Evolutionary conservation across 2,888 invertebrate genomes (phyloP), one percentile per base, ranked within the genome.

Genomic region (Apodemia zela): DNA sequence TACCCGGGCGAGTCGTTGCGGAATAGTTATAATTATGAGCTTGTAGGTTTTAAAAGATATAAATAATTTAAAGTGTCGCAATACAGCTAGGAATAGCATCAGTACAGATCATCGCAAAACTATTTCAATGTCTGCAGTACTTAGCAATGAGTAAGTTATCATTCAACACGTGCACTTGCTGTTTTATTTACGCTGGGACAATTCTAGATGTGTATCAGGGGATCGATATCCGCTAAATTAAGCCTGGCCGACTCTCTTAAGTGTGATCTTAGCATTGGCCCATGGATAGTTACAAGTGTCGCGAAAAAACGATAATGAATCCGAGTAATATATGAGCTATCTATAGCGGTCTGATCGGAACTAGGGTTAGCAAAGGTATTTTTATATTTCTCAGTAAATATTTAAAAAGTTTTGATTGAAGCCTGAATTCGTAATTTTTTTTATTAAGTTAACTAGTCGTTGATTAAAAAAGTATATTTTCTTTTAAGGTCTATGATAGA

Each of bases 181-280:
- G 18, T 25, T 21, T 54, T 54, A 15, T 25, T 18, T 54, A 13
- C 25, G 13, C 25, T 1, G 54, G 15, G 54, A 13, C 54, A 21
- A 21, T 54, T 21, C 13, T 7, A 54, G 25, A 54, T 54, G 54
- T 54, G 54, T 25, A 54, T 54, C 54, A 54, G 13, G 13, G 13
- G 51, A 54, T 54, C 54, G 54, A 54, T 54, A 54, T 54, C 54
- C 6, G 54, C 54, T 54, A 54, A 54, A 54, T 54, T 21, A 51
- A 51, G 51, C 51, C 25, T 51, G 51, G 25, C 51, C 51, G 51
- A 25, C 51, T 51, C 18, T 18, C 6, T 51, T 42, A 15, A 42
- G 51, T 51, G 51, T 25, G 13, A 51, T 25, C 51, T 18, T 18
- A 21, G 51, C 51, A 18, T 15, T 21, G 21, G 25, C 51, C 51